These are phyloP conservation scores for Natator depressus DNA, from an alignment of 2,113 vertebrate genomes.

Conservation along the genomic window DNA sequence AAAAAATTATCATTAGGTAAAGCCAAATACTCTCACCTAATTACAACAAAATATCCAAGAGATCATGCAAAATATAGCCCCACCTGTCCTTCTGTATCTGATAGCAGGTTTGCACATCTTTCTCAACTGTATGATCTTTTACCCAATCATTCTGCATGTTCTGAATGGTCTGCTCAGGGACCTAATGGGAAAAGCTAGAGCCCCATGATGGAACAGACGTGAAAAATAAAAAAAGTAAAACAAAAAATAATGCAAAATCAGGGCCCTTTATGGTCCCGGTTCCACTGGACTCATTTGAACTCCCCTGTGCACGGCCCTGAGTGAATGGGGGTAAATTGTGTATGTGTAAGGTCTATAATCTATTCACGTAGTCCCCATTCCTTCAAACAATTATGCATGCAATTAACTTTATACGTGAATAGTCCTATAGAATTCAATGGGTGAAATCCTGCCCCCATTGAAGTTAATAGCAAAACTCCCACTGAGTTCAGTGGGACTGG, in stretches of 20 bases:
- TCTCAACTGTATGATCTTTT: too few species aligned
- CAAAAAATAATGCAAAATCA: not conserved
- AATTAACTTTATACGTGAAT: not conserved
- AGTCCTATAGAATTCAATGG: not conserved
- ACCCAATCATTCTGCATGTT: too few species aligned
- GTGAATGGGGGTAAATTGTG: not conserved
- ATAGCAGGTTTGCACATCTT: too few species aligned
- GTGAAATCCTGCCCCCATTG: not conserved
- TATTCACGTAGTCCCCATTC: not conserved
- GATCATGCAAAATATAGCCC: too few species aligned
- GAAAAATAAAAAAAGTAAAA: not conserved
- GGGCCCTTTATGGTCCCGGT: not conserved
- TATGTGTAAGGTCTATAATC: not conserved
- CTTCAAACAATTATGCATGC: fast-evolving
- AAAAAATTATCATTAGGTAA: too few species aligned
- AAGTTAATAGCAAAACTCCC: not conserved
- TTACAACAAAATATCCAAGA: too few species aligned
- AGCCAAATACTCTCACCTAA: too few species aligned
- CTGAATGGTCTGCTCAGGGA: too few species aligned
- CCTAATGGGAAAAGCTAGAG: not conserved
- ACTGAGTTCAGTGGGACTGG: fast-evolving
- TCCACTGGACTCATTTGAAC: not conserved
- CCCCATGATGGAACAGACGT: fast-evolving
- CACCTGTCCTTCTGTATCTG: too few species aligned
- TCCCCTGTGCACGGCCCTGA: not conserved